A percentile compares a stretch with the other conserved stretches of the same genome.
These are phyloP conservation scores for Sphenopsis melanotis DNA, from an alignment of 2,797 vertebrate genomes.

Conservation along the genomic window DNA sequence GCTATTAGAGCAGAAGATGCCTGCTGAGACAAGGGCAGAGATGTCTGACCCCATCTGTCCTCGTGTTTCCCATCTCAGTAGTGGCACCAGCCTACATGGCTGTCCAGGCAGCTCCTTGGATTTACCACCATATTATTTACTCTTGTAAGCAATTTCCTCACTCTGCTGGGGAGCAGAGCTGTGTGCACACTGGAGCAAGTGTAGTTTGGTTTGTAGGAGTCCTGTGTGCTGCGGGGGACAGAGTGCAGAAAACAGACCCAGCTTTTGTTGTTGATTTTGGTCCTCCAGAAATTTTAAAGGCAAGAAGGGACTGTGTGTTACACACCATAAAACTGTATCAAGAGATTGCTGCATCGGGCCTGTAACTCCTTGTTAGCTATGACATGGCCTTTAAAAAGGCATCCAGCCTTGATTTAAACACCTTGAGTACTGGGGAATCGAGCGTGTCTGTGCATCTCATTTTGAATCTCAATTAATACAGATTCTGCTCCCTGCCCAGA, in stretches of 20 bases:
- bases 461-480: neutral
- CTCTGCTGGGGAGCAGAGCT: neutral
- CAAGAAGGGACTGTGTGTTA: neutral
- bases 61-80: neutral
- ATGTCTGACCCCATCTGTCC: neutral
- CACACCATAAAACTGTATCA: neutral
- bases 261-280: neutral
- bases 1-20: rapidly evolving
- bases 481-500: neutral
- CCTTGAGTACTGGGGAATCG: neutral
- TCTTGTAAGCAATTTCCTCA: neutral
- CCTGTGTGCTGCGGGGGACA: no score
- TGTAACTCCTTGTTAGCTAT: neutral
- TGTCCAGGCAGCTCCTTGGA: neutral
- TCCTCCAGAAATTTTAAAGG: neutral
- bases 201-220: neutral
- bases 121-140: neutral
- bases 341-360: neutral
- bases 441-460: neutral
- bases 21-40: neutral
- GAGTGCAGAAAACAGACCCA: neutral
- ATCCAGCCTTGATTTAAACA: neutral
- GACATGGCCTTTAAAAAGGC: neutral
- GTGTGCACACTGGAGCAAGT: neutral
- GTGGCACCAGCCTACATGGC: rapidly evolving